Evolutionary conservation across 1,140 invertebrate genomes (phyloP).

Genomic region (Lerema accius): DNA sequence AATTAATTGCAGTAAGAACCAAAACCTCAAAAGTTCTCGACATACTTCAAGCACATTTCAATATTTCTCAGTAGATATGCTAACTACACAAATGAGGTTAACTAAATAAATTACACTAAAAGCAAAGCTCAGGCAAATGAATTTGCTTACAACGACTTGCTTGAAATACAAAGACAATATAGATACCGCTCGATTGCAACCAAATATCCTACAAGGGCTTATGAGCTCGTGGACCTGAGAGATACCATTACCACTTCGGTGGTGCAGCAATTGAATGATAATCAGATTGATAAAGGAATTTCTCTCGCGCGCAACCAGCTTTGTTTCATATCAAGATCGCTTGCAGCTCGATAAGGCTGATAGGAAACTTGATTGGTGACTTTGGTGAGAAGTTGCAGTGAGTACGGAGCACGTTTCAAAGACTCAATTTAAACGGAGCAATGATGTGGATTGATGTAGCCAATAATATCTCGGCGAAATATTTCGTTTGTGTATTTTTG

Average conservation of each 20-base stretch:
- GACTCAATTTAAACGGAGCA: too few relatives aligned
- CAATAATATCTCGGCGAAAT: too few relatives aligned
- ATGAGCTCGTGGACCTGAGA: neutral
- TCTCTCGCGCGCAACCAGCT: constrained; percentile 3
- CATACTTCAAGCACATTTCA: too few relatives aligned
- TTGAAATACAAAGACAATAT: neutral
- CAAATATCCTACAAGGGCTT: constrained; percentile 4
- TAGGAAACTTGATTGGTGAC: neutral
- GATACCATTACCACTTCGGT: neutral
- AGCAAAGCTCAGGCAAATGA: neutral
- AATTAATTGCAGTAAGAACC: too few relatives aligned
- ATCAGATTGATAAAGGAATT: constrained; percentile 18
- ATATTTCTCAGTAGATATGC: too few relatives aligned
- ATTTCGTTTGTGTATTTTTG: too few relatives aligned
- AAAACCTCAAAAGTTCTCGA: too few relatives aligned
- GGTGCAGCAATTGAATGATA: constrained; percentile 15
- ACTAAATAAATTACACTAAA: neutral
- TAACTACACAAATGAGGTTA: too few relatives aligned
- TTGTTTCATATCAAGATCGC: constrained; percentile 10
- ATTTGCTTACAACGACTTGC: neutral
- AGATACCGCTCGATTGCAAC: neutral
- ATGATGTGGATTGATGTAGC: too few relatives aligned
- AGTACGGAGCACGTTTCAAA: too few relatives aligned
- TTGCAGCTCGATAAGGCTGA: constrained; percentile 8
- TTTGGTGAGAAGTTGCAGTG: neutral